Evolutionary conservation across 2,797 vertebrate species (phyloP).

Genomic region (Tapirus indicus): DNA sequence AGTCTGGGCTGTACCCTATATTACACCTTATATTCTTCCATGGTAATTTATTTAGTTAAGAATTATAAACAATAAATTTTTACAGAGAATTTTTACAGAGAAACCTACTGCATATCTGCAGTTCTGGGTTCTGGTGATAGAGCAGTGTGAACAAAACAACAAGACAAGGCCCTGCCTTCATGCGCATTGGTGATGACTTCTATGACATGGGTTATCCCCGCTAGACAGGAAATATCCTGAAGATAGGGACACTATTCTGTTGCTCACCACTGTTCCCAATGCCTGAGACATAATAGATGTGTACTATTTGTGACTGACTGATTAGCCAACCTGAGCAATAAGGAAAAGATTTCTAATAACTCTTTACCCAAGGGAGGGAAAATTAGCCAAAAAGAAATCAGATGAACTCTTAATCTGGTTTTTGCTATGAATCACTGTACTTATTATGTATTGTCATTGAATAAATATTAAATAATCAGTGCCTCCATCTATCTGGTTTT

Average conservation of each 20-base stretch:
- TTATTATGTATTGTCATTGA: constrained; percentile 1
- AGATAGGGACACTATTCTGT: not conserved
- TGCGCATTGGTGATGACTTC: not conserved
- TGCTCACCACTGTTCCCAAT: not conserved
- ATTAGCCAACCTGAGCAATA: constrained; percentile 13
- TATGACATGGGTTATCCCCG: not conserved
- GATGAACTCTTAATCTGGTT: not conserved
- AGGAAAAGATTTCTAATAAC: not conserved
- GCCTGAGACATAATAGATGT: not conserved
- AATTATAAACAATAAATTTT: constrained; percentile 21
- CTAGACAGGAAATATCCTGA: not conserved
- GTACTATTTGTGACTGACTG: constrained; percentile 18
- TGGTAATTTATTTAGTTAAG: constrained; percentile 12
- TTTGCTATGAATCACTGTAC: not conserved
- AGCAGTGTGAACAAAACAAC: constrained; percentile 37
- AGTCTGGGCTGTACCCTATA: not conserved
- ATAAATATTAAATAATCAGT: constrained; percentile 45
- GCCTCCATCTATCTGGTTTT: not conserved
- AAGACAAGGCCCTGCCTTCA: not conserved
- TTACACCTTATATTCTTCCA: constrained; percentile 3
- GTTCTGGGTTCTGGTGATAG: not conserved
- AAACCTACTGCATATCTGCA: not conserved
- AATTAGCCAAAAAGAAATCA: constrained; percentile 6
- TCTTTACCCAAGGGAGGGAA: not conserved
- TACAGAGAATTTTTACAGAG: constrained; percentile 58